Evolutionary conservation across 2,888 invertebrate genomes (phyloP), one percentile per base, ranked within the genome.

Genomic region (Embidobia sp.): DNA sequence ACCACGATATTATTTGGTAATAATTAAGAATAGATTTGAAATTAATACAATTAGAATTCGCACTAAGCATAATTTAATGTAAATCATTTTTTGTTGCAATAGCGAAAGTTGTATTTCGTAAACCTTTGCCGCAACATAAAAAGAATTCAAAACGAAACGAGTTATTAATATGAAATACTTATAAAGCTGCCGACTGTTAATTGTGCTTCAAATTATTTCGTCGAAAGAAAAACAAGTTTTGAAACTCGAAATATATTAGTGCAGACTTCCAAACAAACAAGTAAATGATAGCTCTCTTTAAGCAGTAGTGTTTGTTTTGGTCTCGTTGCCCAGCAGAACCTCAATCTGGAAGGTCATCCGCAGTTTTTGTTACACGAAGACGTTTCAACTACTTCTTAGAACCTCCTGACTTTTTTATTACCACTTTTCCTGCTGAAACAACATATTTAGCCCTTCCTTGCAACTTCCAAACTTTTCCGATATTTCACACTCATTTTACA

Each of bases 401-500:
- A 61, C 29, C 70, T 63, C 8, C 22, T 53, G 53, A 61, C 70
- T 70, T 70, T 70, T 59, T 70, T 51, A 37, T 42, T 42, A 37
- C 37, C 37, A 37, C 37, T 42, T 19, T 42, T 42, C 42, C 42
- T 42, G 26, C 35, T 22, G 15, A 35, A 37, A 53, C 51, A 53
- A 35, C 67, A 57, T 67, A 49, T 57, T 67, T 57, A 46, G 40
- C 40, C 48, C 31, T 48, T 49, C 22, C 13, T 48, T 40, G 22
- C 18, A 19, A 51, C 59, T 33, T 15, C 49, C 49, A 59, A 69
- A 59, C 69, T 69, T 69, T 69, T 42, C 49, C 49, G 49, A 69
- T 59, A 69, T 69, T 49, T 69, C 57, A 59, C 69, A 69, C 69
- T 69, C 53, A 67, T 69, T 69, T 57, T 59, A 69, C 42, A 59